Percentiles rank a stretch among this genome's conserved stretches.
These are phyloP conservation scores for Cenopis cana DNA, from an alignment of 2,888 invertebrate genomes.

Conservation along the genomic window DNA sequence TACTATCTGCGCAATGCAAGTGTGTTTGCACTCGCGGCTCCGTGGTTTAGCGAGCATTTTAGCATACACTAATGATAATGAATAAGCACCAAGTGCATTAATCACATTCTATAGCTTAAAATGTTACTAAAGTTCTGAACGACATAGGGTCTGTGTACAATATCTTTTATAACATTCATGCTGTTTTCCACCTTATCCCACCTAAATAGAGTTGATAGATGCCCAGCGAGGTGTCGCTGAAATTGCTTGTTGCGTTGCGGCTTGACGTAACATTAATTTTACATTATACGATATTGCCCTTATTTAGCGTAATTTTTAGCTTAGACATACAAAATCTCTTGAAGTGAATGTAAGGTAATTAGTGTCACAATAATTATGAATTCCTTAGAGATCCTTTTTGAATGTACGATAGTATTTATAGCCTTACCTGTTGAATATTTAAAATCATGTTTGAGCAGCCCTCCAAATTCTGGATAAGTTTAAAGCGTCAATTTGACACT, in stretches of 20 bases:
- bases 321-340: background rate
- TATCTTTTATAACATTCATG: background rate
- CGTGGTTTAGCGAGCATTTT: slow-evolving; percentile 4
- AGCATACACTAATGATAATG: slow-evolving; percentile 21
- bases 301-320: background rate
- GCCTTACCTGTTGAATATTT: too few relatives aligned
- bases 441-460: too few relatives aligned
- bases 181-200: background rate
- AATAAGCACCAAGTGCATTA: slow-evolving; percentile 10
- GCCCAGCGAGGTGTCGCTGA: background rate
- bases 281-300: background rate
- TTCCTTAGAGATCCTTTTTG: background rate
- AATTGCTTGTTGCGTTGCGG: background rate
- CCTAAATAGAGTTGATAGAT: background rate
- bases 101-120: background rate
- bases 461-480: background rate
- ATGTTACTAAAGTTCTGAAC: background rate
- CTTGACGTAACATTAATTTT: slow-evolving; percentile 2
- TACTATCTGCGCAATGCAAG: slow-evolving; percentile 12
- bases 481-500: too few relatives aligned
- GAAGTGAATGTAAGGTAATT: background rate
- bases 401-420: background rate
- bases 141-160: background rate
- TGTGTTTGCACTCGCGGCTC: slow-evolving; percentile 11
- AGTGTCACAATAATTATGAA: background rate